Evolutionary conservation across 2,113 vertebrate species (phyloP), one percentile per base, ranked within the genome.

Genomic region (Picathartes gymnocephalus): DNA sequence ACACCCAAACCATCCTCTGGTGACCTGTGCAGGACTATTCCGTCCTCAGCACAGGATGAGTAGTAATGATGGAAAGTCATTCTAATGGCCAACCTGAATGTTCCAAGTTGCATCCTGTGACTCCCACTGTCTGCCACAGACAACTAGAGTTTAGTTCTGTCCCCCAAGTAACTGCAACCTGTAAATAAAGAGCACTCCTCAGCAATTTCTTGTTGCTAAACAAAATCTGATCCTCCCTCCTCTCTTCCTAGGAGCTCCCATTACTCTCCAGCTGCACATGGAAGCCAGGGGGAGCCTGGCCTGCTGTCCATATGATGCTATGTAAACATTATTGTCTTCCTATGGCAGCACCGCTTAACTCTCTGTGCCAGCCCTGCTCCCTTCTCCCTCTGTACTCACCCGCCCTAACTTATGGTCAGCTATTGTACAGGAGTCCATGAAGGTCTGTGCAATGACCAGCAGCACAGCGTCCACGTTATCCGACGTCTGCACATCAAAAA

Each of bases 391-490:
- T 10, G 42, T n/a, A 74, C 99, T 98, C 90, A 99, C 99, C 98
- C 99, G 97, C 66, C 99, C 99, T 92, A 99, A 97, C 96, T 99
- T 99, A 97, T 99, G 99, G 95, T 99, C 99, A 10, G 99, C 99
- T 45, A 99, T 98, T 40, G 99, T 99, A 90, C 99, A 99, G 78
- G 99, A 99, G 66, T 99, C 99, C 99, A 99, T 99, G 98, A 99
- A 99, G 81, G 99, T 99, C 98, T 99, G 99, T 0, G 99, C 98
- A 9, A 99, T 99, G 96, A 99, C 99, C 1, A 99, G 98, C 42
- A 99, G 98, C 87, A 99, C 99, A 0, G 99, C 99, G 0, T 99
- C 99, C 94, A 99, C 98, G 0, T 99, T 99, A 90, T 99, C 99
- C 0, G 99, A 99, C 0, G 99, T 99, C 97, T 99, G 99, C 66